Percentiles rank a stretch among this genome's conserved stretches.
These are phyloP conservation scores for Metopia argyrocephala DNA, from an alignment of 2,888 invertebrate species.

Conservation along the genomic window DNA sequence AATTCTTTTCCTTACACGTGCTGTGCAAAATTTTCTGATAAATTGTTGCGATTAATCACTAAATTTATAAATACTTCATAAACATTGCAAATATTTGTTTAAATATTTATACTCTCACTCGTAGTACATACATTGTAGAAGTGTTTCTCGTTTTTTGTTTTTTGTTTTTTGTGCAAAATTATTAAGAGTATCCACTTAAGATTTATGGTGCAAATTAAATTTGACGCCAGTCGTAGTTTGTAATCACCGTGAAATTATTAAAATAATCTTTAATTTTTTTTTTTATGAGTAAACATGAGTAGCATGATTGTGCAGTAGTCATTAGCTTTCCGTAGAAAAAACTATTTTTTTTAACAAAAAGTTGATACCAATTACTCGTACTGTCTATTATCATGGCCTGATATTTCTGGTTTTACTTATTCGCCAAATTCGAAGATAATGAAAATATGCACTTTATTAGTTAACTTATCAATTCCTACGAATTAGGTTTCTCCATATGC, in stretches of 20 bases:
- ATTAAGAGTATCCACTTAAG: conserved; percentile 24
- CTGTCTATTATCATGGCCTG: no score
- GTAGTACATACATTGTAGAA: conserved; percentile 5
- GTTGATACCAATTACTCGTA: no score
- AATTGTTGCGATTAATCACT: conserved; percentile 25
- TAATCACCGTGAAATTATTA: conserved; percentile 25
- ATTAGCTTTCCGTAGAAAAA: background rate
- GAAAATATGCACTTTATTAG: no score
- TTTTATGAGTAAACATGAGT: background rate
- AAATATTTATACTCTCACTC: conserved; percentile 3
- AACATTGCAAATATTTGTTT: background rate
- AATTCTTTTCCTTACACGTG: background rate
- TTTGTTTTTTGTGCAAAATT: background rate
- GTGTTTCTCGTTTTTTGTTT: background rate
- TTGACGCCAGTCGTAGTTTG: conserved; percentile 34
- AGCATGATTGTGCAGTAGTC: background rate
- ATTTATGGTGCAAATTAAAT: conserved; percentile 27
- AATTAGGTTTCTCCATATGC: no score
- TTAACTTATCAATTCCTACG: no score
- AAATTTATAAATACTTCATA: conserved; percentile 11
- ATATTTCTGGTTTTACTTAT: no score
- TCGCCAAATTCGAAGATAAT: no score
- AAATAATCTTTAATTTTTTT: background rate
- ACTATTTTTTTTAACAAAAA: no score
- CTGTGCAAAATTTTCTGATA: conserved; percentile 4